phyloP scores from a whole-genome alignment of 2,888 invertebrate genomes.

The Cerastis rubricosa region DNA sequence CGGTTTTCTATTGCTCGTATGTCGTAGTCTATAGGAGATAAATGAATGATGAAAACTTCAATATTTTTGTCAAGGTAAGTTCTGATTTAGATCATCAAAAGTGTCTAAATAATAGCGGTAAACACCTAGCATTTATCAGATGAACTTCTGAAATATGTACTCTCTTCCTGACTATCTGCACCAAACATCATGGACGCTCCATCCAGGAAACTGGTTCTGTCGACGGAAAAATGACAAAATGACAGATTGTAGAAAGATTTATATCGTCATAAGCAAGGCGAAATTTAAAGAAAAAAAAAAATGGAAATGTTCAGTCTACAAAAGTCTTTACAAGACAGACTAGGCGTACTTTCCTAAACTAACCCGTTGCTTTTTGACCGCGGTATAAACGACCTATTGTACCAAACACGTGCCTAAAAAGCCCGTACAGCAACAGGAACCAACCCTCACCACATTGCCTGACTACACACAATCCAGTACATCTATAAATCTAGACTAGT shows the following conservation, averaged over 20 bases:
- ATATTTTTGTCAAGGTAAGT: not conserved
- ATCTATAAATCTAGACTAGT: conserved; percentile 53
- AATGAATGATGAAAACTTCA: not conserved
- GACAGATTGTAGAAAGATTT: no score
- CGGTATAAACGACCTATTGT: not conserved
- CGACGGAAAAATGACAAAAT: no score
- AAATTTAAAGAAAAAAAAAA: no score
- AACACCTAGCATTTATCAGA: not conserved
- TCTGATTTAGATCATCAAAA: not conserved
- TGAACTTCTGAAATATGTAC: not conserved
- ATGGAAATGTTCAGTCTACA: no score
- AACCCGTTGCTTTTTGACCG: not conserved
- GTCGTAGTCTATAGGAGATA: not conserved
- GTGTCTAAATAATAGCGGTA: not conserved
- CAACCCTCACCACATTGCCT: conserved; percentile 41
- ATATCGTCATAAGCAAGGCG: no score
- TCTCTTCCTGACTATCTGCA: not conserved
- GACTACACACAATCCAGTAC: conserved; percentile 30
- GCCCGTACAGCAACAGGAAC: not conserved
- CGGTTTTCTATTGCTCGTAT: not conserved
- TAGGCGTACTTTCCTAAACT: not conserved
- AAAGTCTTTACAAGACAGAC: no score
- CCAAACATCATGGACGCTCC: not conserved
- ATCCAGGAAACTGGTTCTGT: no score
- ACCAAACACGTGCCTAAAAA: not conserved